Percentiles rank a stretch among this genome's conserved stretches.
Conservation (phyloP, 2,797 vertebrate species). For the Coreius guichenoti region DNA sequence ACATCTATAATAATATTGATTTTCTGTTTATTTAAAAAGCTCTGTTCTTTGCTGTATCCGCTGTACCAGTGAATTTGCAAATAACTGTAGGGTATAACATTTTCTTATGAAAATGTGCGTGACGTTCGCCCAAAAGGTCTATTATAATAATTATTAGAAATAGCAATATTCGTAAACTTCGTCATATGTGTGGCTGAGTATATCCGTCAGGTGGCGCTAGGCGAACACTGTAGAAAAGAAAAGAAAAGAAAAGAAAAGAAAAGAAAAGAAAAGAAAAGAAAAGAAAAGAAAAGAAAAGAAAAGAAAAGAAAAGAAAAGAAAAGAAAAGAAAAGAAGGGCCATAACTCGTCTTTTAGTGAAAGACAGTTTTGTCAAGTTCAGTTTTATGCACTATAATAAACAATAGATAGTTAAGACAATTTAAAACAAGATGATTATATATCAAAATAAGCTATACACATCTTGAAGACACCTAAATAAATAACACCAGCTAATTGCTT, state of each 20-base stretch:
- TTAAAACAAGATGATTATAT: not conserved
- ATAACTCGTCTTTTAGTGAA: not conserved
- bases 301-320: not conserved
- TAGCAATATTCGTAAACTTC: not conserved
- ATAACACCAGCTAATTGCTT: not conserved
- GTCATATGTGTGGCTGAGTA: not conserved
- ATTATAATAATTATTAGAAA: not conserved
- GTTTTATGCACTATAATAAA: not conserved
- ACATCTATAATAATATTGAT: not conserved
- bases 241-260: too few relatives aligned
- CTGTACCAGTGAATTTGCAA: not conserved
- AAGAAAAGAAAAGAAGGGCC: not conserved
- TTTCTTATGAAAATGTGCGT: not conserved
- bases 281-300: not conserved
- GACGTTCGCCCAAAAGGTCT: not conserved
- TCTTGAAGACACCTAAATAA: not conserved
- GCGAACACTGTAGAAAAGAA: not conserved
- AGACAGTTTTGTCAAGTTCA: not conserved
- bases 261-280: not conserved
- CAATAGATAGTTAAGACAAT: not conserved
- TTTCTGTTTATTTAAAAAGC: not conserved
- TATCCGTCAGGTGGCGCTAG: conserved; percentile 12
- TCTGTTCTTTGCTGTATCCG: not conserved
- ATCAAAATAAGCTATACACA: not conserved
- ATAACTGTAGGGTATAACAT: not conserved